Conservation (phyloP, 2,113 vertebrate genomes). For the Siniperca knerii region DNA sequence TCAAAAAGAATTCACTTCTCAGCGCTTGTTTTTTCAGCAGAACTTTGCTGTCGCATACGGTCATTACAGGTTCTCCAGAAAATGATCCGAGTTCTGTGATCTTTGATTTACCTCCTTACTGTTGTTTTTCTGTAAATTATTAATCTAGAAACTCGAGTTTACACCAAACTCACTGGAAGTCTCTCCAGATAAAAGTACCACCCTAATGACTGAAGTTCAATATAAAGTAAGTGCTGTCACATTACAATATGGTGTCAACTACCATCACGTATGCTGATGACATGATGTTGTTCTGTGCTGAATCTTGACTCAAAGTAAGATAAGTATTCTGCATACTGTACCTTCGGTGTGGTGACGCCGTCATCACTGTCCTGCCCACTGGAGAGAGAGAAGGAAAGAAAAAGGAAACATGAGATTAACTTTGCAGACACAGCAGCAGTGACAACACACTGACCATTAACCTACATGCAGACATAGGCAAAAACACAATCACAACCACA, state of each 20-base stretch:
- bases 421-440: not conserved
- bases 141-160: not conserved
- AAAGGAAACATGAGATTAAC: not conserved
- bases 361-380: conserved; percentile 89
- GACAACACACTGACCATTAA: not conserved
- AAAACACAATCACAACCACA: not conserved
- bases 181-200: not conserved
- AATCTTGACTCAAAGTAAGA: not conserved
- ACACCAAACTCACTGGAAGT: conserved; percentile 3
- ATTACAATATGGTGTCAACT: not conserved
- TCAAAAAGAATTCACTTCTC: no score
- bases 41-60: not conserved
- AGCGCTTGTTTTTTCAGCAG: no score
- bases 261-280: not conserved
- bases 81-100: not conserved
- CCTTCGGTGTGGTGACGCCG: conserved; percentile 85
- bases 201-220: not conserved
- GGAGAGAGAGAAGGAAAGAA: not conserved
- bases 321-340: conserved; percentile 58
- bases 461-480: not conserved
- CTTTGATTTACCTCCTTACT: not conserved
- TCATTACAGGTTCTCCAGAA: not conserved
- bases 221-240: not conserved
- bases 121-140: not conserved
- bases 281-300: not conserved